Base-by-base conservation (phyloP, 2,888 invertebrate genomes). In the Muschampia plurimacula region DNA sequence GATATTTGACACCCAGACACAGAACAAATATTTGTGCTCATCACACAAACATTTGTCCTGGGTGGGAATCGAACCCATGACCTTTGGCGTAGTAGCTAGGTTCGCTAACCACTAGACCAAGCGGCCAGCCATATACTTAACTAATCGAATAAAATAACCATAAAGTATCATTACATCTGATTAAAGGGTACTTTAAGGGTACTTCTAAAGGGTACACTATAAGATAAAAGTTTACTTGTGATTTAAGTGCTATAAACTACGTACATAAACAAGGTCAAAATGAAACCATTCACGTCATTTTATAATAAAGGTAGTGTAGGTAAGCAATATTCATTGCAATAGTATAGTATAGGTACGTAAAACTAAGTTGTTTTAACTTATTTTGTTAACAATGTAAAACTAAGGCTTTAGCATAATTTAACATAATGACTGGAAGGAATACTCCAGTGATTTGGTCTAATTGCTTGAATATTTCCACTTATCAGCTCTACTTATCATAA, bases 401-500 rank as follows among this genome's bases (percentile, higher is more conserved):
- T 2, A 4, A 2, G 4, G 32, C 32, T 1, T 4, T 15, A 8
- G 15, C n/a, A 52, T 15, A 52, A 52, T 52, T 55, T 22, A 1
- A 55, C 10, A 22, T 10, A 55, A 55, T 55, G 55, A 55, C 55
- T 55, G 22, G 10, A 28, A 55, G 22, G 55, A 55, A 55, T 55
- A 22, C 22, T 55, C 22, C 52, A 0, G 15, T 22, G 4, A 9
- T 22, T 10, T 12, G 44, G 44, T 55, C 8, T 55, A 55, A 55
- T 55, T 55, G 55, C 9, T 59, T 15, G 32, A 46, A 49, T 59
- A 39, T 39, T 52, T 52, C 12, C 32, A 60, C 60, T 60, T 66
- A 72, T 72, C 66, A 52, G 36, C 28, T 67, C n/a, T 15, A 22
- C 60, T 60, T 71, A 71, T 71, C 71, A 39, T 44, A 8, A 72